Base-by-base conservation (phyloP, 1,140 invertebrate species). In the Drosophila seguyi region DNA sequence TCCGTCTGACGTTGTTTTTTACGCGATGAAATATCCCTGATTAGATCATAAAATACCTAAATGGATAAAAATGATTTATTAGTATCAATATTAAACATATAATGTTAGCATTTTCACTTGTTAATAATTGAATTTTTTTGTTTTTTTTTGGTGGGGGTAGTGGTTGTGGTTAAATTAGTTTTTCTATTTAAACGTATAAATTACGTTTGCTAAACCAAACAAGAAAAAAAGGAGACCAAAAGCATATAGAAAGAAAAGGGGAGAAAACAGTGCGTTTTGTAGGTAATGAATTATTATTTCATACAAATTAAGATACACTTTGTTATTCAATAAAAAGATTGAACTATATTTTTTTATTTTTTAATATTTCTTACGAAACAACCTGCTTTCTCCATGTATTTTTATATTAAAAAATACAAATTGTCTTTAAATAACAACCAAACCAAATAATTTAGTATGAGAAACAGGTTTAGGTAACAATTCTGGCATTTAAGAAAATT, bases 1-100 rank as follows among this genome's bases (percentile, higher is more conserved):
- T 92, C 92, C 66, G 82, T 92, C 81, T 91, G 92, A 86, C 92
- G 92, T 75, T 91, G 91, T 77, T 93, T 93, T 83, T 93, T 93
- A 77, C 92, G 92, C 76, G 92, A 88, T 91, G 92, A 93, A 76
- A 93, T 92, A 91, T 93, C 92, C 87, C 91, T 92, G 92, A 93
- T 93, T 75, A 93, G 90, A 93, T 93, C 92, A 80, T 92, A 92
- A 91, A 93, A 93, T 81, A 93, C 90, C 92, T 93, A 61, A 27
- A 68, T 6, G 20, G 22, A 61, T 22, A 48, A 44, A 44, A 8
- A 2, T 0, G 0, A 42, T 38, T 45, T 27, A 47, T 61, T 60
- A 75, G 29, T 59, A 34, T 29, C 7, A 20, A 53, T 36, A 3
- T 22, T 20, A 13, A 38, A 8, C 31, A n/a, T 16, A 8, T 20